Percentiles rank a stretch among this genome's conserved stretches.
These are phyloP conservation scores for Adoxophyes honmai DNA, from an alignment of 1,140 invertebrate genomes.

Conservation along the genomic window DNA sequence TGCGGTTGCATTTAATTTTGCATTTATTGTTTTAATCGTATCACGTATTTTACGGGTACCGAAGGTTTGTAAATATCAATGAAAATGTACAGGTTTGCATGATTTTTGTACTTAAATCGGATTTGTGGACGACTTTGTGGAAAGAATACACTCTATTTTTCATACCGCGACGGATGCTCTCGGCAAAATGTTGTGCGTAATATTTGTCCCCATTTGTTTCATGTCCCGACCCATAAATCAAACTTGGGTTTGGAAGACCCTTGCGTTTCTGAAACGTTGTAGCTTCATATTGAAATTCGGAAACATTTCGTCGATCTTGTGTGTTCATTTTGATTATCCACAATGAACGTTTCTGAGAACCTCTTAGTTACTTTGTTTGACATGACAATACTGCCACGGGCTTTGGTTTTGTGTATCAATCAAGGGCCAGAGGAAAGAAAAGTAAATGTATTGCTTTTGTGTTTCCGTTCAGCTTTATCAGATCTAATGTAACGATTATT, in stretches of 20 bases:
- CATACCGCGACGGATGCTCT: no score
- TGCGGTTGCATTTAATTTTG: conserved; percentile 13
- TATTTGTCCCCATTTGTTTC: conserved; percentile 1
- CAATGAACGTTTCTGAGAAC: no score
- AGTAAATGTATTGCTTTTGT: no score
- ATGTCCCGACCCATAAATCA: background rate
- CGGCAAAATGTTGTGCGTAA: background rate
- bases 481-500: no score
- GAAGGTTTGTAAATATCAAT: conserved; percentile 62
- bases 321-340: no score
- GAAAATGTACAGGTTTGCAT: conserved; percentile 30
- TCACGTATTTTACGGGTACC: conserved; percentile 21
- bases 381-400: no score
- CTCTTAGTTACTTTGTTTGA: no score
- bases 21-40: conserved; percentile 17
- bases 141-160: no score
- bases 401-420: no score
- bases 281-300: background rate
- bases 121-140: background rate
- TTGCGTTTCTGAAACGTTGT: background rate
- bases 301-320: background rate
- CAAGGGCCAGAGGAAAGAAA: no score
- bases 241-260: background rate
- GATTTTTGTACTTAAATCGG: background rate
- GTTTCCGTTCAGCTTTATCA: no score